Conservation (phyloP, 2,113 vertebrate species). For the Bombycilla garrulus region DNA sequence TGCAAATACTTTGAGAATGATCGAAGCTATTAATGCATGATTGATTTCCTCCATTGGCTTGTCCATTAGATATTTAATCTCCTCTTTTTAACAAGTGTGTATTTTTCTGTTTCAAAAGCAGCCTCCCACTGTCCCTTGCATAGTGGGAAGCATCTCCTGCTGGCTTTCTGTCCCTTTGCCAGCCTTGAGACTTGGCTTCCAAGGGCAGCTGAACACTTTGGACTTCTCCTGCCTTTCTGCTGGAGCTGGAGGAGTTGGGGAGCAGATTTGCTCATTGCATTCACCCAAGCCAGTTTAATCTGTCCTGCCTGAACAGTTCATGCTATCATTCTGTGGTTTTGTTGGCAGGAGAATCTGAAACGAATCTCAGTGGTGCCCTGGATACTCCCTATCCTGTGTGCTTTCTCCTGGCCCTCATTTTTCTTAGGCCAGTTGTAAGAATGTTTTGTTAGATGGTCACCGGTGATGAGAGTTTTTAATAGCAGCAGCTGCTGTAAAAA, state of each 20-base stretch:
- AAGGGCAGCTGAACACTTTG: not conserved
- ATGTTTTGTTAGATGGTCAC: not conserved
- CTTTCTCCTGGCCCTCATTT: not conserved
- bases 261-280: not conserved
- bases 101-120: constrained; percentile 22
- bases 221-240: not conserved
- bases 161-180: constrained; percentile 21
- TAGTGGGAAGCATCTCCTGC: not conserved
- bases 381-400: not conserved
- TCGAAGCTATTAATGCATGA: constrained; percentile 3
- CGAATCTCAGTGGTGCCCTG: not conserved
- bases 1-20: not conserved
- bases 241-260: not conserved
- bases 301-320: not conserved
- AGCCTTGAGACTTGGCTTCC: constrained; percentile 11
- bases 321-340: not conserved
- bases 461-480: not conserved
- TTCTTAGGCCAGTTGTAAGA: not conserved
- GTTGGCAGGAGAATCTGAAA: not conserved
- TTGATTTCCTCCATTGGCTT: constrained; percentile 33
- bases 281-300: not conserved
- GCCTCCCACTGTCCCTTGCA: not conserved
- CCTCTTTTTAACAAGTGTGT: not conserved
- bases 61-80: not conserved
- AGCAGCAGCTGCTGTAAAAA: not conserved